A percentile compares a stretch with the other conserved stretches of the same genome.
These are phyloP conservation scores for Aselliscus stoliczkanus DNA, from an alignment of 2,797 vertebrate genomes.

Conservation along the genomic window DNA sequence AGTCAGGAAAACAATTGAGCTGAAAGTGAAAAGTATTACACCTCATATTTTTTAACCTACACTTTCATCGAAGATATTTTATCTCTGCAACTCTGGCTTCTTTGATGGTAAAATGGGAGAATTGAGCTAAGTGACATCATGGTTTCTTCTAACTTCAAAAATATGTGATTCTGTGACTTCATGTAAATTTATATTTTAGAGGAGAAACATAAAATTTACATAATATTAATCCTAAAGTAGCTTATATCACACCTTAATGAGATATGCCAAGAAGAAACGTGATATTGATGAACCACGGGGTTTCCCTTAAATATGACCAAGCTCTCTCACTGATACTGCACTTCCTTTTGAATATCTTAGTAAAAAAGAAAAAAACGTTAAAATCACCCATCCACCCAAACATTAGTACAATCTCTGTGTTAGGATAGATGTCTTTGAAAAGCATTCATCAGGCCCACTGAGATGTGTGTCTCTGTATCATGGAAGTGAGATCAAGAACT, in stretches of 20 bases:
- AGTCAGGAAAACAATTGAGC: not conserved
- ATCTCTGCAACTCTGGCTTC: not conserved
- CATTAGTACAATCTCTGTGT: not conserved
- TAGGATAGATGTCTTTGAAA: not conserved
- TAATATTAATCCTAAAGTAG: not conserved
- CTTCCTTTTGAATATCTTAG: not conserved
- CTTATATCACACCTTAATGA: not conserved
- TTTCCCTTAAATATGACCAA: not conserved
- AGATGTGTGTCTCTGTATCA: not conserved
- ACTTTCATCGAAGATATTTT: not conserved
- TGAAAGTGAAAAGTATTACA: not conserved
- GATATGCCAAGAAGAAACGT: not conserved
- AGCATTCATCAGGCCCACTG: not conserved
- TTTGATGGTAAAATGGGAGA: slow-evolving; percentile 6
- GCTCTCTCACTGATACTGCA: not conserved
- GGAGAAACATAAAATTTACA: not conserved
- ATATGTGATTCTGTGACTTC: not conserved
- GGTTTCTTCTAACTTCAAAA: not conserved
- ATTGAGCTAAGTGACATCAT: not conserved
- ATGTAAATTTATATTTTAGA: not conserved
- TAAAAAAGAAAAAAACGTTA: not conserved
- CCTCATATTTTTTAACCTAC: not conserved
- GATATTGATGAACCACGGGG: not conserved
- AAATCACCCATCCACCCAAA: not conserved
- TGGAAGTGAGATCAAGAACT: not conserved